phyloP scores from a whole-genome alignment of 2,113 vertebrate species.

The Bujurquina vittata region DNA sequence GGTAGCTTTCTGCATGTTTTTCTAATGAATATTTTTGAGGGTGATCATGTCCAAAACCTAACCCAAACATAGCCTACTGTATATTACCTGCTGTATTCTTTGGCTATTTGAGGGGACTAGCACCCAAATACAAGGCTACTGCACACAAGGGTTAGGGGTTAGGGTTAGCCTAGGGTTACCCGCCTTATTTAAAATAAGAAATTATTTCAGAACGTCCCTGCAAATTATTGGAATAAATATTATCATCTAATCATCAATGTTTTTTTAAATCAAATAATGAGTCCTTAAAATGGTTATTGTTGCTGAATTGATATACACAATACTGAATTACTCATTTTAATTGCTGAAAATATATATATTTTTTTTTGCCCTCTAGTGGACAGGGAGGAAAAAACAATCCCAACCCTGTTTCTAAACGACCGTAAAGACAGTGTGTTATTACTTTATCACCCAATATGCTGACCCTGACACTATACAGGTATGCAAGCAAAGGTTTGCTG shows the following conservation, averaged over 20 bases:
- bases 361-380: conserved; percentile 31
- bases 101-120: background rate
- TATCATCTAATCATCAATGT: background rate
- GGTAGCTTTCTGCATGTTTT: background rate
- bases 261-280: background rate
- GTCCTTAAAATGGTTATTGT: background rate
- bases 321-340: background rate
- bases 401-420: background rate
- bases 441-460: background rate
- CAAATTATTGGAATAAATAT: background rate
- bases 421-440: background rate
- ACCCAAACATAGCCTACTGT: background rate
- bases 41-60: background rate
- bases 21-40: background rate
- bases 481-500: background rate
- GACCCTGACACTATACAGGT: background rate
- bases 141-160: too few relatives aligned
- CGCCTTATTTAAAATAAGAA: background rate
- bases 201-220: background rate
- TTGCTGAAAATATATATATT: background rate
- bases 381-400: background rate
- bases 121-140: background rate
- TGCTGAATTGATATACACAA: background rate
- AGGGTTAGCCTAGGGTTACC: too few relatives aligned
- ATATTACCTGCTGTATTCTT: background rate